Base-by-base conservation (phyloP, 1,140 invertebrate genomes). In the Drosophila asahinai region DNA sequence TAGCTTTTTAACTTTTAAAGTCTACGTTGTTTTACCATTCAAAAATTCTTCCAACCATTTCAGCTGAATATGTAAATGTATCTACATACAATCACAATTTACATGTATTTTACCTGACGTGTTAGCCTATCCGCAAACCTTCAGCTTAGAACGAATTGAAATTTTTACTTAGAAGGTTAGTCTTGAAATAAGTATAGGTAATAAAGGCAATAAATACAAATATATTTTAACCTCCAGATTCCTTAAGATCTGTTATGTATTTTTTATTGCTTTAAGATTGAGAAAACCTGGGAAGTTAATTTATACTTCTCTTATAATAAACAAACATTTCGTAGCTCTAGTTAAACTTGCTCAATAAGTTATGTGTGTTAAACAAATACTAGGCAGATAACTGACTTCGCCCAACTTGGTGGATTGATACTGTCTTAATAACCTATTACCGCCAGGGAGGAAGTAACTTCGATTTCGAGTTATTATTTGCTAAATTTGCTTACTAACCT, bases 51-150 rank as follows among this genome's bases (percentile, higher is more conserved):
- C 19, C 19, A 52, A 54, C 0, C 0, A 2, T 54, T 17, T n/a
- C 1, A 19, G n/a, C 5, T 54, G 12, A 36, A 54, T 19, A 36
- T 8, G 11, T 14, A 7, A 33, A 33, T 3, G 0, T 19, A 14
- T 19, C 5, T 17, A 52, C 15, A 17, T 33, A 11, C n/a, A 5
- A 5, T 3, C 7, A 27, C 0, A 1, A 2, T 27, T 33, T 30
- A 17, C 15, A 14, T 2, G 12, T 38, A 22, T 36, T 55, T 22
- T 55, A 55, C 52, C 6, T 55, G 7, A 8, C 3, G 2, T 15
- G 14, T 7, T 38, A 55, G 52, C 33, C 7, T 15, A 55, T 55
- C 3, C 52, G 19, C 52, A 36, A 54, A 54, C 51, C 51, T 14
- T 5, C 0, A 9, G 22, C 22, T 25, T 25, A 25, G 7, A 17